Percentiles rank a stretch among this genome's conserved stretches.
phyloP scores from a whole-genome alignment of 2,797 vertebrate genomes.

The Cephalopachus bancanus region DNA sequence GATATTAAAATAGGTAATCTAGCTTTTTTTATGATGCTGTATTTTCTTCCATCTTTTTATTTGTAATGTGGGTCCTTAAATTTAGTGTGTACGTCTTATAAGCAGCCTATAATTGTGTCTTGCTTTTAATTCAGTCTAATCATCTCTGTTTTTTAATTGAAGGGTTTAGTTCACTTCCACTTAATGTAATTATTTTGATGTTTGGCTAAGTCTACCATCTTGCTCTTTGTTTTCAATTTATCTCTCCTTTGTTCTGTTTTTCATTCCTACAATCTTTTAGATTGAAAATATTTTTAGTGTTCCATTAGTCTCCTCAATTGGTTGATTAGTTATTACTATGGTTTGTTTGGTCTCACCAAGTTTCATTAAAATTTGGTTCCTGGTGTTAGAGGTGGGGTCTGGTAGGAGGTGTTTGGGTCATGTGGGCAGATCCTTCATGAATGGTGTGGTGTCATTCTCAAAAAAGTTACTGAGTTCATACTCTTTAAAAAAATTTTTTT shows the following conservation, averaged over 20 bases:
- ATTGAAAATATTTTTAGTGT: conserved; percentile 7
- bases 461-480: too few species aligned
- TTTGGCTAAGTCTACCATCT: not conserved
- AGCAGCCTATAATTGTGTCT: not conserved
- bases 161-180: not conserved
- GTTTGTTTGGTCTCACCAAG: too few species aligned
- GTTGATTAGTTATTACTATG: not conserved
- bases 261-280: not conserved
- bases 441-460: too few species aligned
- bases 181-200: not conserved
- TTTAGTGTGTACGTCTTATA: not conserved
- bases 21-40: not conserved
- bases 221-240: conserved; percentile 28
- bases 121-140: not conserved
- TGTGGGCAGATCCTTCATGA: too few species aligned
- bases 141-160: not conserved
- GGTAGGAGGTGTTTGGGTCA: too few species aligned
- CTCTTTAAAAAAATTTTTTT: too few species aligned
- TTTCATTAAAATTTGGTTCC: too few species aligned
- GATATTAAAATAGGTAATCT: not conserved
- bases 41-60: not conserved
- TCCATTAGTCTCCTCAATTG: not conserved
- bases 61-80: not conserved
- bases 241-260: not conserved
- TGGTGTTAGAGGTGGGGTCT: too few species aligned